A percentile compares a stretch with the other conserved stretches of the same genome.
Evolutionary conservation across 2,888 invertebrate species (phyloP).

Genomic region (Oxycera nigricornis): DNA sequence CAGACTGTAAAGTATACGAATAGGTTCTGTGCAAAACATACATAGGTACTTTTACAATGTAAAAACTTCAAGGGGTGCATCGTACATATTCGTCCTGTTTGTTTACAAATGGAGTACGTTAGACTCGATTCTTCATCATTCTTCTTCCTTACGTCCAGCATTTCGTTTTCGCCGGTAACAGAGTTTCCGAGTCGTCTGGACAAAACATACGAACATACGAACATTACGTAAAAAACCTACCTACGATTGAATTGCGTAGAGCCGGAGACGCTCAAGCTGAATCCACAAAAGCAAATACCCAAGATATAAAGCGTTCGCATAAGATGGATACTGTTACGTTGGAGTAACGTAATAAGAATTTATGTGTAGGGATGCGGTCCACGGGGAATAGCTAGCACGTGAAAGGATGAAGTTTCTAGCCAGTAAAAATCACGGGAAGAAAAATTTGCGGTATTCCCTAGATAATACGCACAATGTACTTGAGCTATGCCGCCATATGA

Average conservation of each 20-base stretch:
- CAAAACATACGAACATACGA: neutral
- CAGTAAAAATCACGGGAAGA: constrained; percentile 35
- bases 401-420: constrained; percentile 25
- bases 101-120: constrained; percentile 38
- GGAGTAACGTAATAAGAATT: constrained; percentile 46
- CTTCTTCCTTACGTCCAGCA: constrained; percentile 34
- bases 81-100: constrained; percentile 43
- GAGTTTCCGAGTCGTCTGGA: constrained; percentile 13
- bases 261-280: neutral
- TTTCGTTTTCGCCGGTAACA: constrained; percentile 33
- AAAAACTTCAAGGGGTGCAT: constrained; percentile 43
- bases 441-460: constrained; percentile 30
- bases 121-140: constrained; percentile 15
- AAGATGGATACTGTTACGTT: constrained; percentile 44
- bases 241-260: neutral
- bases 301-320: constrained; percentile 32
- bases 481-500: constrained; percentile 26
- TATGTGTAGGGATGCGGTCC: constrained; percentile 41
- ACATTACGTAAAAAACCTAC: neutral
- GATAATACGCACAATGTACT: constrained; percentile 35
- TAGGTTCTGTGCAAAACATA: constrained; percentile 6
- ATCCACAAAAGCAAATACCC: constrained; percentile 45
- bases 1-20: too few relatives aligned
- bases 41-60: constrained; percentile 29
- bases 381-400: constrained; percentile 20